These are phyloP conservation scores for Drosophila algonquin DNA, from an alignment of 2,888 invertebrate genomes.

Conservation along the genomic window DNA sequence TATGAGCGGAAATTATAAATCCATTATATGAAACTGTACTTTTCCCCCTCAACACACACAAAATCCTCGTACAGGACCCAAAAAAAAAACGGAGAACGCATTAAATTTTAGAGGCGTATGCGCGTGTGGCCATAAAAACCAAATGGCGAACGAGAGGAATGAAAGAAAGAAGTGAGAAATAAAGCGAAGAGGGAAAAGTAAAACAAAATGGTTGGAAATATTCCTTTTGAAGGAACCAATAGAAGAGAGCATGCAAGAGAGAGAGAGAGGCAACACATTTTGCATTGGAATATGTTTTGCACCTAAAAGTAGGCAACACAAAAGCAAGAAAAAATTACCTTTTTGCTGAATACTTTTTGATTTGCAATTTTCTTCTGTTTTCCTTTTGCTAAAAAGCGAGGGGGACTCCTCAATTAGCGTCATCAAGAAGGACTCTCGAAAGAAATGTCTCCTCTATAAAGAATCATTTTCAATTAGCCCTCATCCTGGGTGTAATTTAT, in stretches of 20 bases:
- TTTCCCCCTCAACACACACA: slow-evolving; percentile 7
- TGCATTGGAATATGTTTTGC: slow-evolving; percentile 21
- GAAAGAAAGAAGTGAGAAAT: slow-evolving; percentile 8
- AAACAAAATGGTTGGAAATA: slow-evolving; percentile 7
- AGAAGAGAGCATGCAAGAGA: too few relatives aligned
- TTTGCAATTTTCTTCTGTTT: background rate
- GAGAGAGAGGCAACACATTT: background rate
- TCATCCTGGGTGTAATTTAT: slow-evolving; percentile 44
- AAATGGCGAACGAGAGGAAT: slow-evolving; percentile 34
- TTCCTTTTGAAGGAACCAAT: background rate
- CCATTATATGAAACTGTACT: slow-evolving; percentile 41
- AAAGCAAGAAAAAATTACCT: background rate
- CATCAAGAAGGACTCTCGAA: slow-evolving; percentile 30
- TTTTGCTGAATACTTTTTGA: slow-evolving; percentile 2
- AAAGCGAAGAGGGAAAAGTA: slow-evolving; percentile 1
- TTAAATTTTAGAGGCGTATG: slow-evolving; percentile 49
- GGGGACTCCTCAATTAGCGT: slow-evolving; percentile 50
- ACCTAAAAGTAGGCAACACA: slow-evolving; percentile 16
- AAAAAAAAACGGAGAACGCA: slow-evolving; percentile 20
- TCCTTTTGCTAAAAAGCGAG: background rate
- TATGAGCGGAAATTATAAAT: slow-evolving; percentile 46
- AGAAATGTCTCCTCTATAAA: slow-evolving; percentile 12
- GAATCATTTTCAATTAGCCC: slow-evolving; percentile 69
- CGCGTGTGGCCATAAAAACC: slow-evolving; percentile 53
- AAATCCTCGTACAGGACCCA: background rate